These are phyloP conservation scores for Pelobates fuscus DNA, from an alignment of 2,113 vertebrate species.

Conservation along the genomic window DNA sequence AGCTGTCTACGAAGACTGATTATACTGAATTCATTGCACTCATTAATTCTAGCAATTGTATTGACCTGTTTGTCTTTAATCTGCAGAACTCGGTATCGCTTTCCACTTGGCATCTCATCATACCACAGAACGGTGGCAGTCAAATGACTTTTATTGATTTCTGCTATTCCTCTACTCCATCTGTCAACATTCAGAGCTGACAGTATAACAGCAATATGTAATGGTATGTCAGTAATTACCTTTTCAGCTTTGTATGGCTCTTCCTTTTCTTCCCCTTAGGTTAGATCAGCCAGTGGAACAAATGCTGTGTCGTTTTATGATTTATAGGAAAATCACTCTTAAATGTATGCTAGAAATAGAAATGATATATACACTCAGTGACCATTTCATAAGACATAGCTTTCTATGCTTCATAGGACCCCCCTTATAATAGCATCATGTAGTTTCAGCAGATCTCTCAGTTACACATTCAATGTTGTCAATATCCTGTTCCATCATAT, in stretches of 20 bases:
- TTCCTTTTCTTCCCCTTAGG: background rate
- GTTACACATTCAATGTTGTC: too few species aligned
- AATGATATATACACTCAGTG: too few species aligned
- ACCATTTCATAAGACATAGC: too few species aligned
- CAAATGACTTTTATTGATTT: constrained; percentile 2
- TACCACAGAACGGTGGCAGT: background rate
- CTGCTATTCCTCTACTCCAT: background rate
- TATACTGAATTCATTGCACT: background rate
- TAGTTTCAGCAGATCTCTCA: too few species aligned
- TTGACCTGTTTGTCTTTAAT: background rate
- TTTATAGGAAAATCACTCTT: too few species aligned
- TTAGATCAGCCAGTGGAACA: background rate
- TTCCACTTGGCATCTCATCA: background rate
- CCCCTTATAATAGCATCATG: too few species aligned
- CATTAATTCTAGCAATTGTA: background rate
- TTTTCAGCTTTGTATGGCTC: background rate
- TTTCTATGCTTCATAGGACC: too few species aligned
- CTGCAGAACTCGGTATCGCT: background rate
- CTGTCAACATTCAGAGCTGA: background rate
- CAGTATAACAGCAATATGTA: background rate
- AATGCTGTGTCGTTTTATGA: too few species aligned
- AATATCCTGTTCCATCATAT: too few species aligned
- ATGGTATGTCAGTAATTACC: background rate
- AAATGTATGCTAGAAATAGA: too few species aligned
- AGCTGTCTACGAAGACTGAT: background rate